These are phyloP conservation scores for Brachionus manjavacas DNA, from an alignment of 1,140 invertebrate species.

Conservation along the genomic window DNA sequence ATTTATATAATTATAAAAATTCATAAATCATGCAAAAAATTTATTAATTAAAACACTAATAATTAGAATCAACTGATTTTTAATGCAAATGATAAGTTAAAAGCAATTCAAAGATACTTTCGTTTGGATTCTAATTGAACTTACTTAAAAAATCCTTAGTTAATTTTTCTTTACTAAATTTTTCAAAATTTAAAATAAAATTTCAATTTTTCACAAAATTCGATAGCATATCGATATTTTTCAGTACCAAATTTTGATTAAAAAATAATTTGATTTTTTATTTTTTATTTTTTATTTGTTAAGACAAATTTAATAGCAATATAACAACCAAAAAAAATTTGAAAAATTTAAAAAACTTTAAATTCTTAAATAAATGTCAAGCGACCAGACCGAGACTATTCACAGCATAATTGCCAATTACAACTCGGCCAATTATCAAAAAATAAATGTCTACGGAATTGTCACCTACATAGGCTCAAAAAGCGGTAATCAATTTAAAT, in stretches of 20 bases:
- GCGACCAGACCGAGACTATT: neutral
- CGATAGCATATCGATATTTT: neutral
- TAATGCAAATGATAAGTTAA: too few species aligned
- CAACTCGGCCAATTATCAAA: neutral
- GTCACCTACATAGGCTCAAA: neutral
- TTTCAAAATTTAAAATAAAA: too few species aligned
- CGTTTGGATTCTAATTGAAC: too few species aligned
- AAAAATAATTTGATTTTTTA: neutral
- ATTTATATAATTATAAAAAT: too few species aligned
- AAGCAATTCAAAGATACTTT: too few species aligned
- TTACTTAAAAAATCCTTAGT: too few species aligned
- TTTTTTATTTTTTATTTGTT: neutral
- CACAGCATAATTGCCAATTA: constrained; percentile 22
- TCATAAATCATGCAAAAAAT: too few species aligned
- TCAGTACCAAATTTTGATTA: neutral
- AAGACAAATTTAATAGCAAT: neutral
- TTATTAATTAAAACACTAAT: too few species aligned
- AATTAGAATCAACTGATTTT: too few species aligned
- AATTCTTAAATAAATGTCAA: neutral
- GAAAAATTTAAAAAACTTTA: neutral
- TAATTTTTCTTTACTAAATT: too few species aligned
- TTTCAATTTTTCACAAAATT: too few species aligned
- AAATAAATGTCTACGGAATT: constrained; percentile 19
- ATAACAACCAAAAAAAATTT: too few species aligned
- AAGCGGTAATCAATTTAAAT: neutral